Evolutionary conservation across 2,113 vertebrate species (phyloP), one percentile per base, ranked within the genome.

Genomic region (Hippocampus abdominalis): DNA sequence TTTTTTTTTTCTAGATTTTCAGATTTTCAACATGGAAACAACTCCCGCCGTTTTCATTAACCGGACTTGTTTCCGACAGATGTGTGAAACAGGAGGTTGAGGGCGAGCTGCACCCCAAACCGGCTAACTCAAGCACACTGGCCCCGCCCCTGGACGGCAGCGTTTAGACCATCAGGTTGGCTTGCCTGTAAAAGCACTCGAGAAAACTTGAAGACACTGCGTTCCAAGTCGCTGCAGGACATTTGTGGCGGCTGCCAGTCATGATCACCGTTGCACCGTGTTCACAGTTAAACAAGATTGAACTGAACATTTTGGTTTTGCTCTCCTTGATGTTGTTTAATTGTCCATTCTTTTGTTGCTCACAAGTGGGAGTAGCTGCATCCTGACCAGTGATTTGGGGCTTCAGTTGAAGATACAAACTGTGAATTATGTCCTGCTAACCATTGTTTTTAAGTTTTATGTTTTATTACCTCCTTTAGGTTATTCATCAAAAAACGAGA

Each of bases 91-190:
- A 94, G 91, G 94, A 95, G 84, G 90, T 93, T 70, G 94, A 94
- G 87, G 91, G 88, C 54, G 94, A 93, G 73, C 77, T 91, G 79
- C 87, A 94, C 84, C 90, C 94, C 85, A 94, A 92, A 93, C 93
- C 92, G 92, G 92, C 94, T 90, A 93, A 92, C 87, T 94, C 94
- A 89, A 92, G 93, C 93, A 91, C 93, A 91, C 89, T 94, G 94
- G 92, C 94, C 94, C 94, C 95, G 92, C 93, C 93, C 89, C 91
- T 95, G 93, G 96, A 96, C 79, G 93, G 93, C 91, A 92, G 92
- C 69, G 87, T 93, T 86, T 93, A 93, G 93, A 92, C 89, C 84
- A 86, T 89, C 76, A 83, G 65, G 73, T 76, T 79, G 65, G 84
- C 83, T 87, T 79, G 85, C 81, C 79, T 84, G 76, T 79, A 73